These are phyloP conservation scores for Elmis aenea DNA, from an alignment of 2,888 invertebrate species.

Conservation along the genomic window DNA sequence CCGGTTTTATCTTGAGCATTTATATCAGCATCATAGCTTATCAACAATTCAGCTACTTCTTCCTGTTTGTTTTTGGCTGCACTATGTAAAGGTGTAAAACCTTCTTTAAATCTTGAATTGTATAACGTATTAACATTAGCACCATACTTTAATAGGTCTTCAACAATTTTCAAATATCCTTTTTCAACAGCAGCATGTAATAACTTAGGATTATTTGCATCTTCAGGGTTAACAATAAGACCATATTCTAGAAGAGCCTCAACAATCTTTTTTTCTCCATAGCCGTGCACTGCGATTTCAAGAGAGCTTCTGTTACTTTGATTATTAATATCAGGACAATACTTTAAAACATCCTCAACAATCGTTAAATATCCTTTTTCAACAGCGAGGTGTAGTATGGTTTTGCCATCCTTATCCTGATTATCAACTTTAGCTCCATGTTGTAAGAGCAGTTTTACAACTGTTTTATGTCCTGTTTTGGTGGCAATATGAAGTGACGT, in stretches of 20 bases:
- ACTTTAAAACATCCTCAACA: background rate
- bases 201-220: background rate
- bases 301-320: constrained; percentile 1
- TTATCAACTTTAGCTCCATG: constrained; percentile 44
- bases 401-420: background rate
- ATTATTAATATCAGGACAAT: background rate
- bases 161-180: constrained; percentile 1
- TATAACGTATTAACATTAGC: background rate
- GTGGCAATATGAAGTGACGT: constrained; percentile 93
- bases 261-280: background rate
- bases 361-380: background rate
- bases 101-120: too few species aligned
- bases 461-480: constrained; percentile 85
- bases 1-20: constrained; percentile 2
- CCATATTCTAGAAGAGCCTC: background rate
- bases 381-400: background rate
- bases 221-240: background rate
- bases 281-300: background rate
- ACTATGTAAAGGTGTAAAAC: constrained; percentile 1
- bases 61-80: constrained; percentile 1
- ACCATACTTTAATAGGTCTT: background rate
- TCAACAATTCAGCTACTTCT: background rate
- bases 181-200: background rate
- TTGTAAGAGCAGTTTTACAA: constrained; percentile 79
- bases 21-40: constrained; percentile 1